Conservation (phyloP, 2,797 vertebrate genomes). For the Tachyglossus aculeatus region DNA sequence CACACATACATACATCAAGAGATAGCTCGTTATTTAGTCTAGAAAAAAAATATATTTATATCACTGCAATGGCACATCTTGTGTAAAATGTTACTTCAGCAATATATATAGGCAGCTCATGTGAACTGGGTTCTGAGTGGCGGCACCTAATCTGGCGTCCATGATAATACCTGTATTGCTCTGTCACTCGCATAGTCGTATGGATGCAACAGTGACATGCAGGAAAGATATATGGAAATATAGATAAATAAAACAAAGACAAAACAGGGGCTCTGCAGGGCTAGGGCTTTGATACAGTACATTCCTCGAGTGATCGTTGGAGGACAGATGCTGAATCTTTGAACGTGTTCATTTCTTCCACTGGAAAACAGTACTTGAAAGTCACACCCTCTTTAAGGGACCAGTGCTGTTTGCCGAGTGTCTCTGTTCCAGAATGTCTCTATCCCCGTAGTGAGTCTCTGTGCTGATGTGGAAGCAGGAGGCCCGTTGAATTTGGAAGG, state of each 20-base stretch:
- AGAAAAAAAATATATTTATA: slow-evolving; percentile 74
- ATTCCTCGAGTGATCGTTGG: slow-evolving; percentile 65
- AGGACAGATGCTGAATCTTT: slow-evolving; percentile 50
- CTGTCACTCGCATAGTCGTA: slow-evolving; percentile 57
- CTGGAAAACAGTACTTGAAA: slow-evolving; percentile 27
- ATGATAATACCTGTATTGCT: slow-evolving; percentile 50
- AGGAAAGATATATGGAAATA: slow-evolving; percentile 52
- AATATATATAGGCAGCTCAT: slow-evolving; percentile 65
- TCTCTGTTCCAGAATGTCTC: slow-evolving; percentile 60
- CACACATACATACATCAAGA: slow-evolving; percentile 66
- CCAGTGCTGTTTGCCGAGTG: slow-evolving; percentile 4
- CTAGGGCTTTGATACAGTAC: slow-evolving; percentile 60
- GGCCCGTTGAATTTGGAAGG: slow-evolving; percentile 48
- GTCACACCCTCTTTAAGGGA: slow-evolving; percentile 41
- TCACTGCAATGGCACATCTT: slow-evolving; percentile 76
- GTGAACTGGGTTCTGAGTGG: slow-evolving; percentile 56
- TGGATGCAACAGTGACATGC: slow-evolving; percentile 55
- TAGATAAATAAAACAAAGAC: slow-evolving; percentile 72
- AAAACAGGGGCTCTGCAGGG: slow-evolving; percentile 64
- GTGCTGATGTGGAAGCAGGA: slow-evolving; percentile 55
- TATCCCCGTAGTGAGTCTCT: no score
- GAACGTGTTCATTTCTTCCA: slow-evolving; percentile 36
- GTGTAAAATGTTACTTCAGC: slow-evolving; percentile 70
- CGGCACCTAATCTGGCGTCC: slow-evolving; percentile 68
- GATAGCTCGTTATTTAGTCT: slow-evolving; percentile 71